Percentiles rank a stretch among this genome's conserved stretches.
Conservation (phyloP, 1,140 invertebrate genomes). For the Danaus plexippus region DNA sequence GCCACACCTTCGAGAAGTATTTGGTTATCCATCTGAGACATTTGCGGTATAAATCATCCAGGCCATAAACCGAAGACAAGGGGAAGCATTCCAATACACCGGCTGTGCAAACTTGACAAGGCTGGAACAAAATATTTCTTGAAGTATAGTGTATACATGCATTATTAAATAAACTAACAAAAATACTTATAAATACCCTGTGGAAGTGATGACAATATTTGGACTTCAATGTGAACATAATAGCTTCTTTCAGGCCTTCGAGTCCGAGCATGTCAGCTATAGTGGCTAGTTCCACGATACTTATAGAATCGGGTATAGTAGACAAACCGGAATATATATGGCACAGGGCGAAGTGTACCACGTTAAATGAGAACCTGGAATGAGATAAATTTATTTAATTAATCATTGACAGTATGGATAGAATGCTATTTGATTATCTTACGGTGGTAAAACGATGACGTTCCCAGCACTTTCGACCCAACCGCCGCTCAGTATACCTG, state of each 20-base stretch:
- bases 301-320: conserved; percentile 86
- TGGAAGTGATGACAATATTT: conserved; percentile 95
- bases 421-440: conserved; percentile 37
- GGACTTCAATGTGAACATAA: conserved; percentile 87
- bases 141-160: neutral
- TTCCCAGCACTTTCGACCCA: conserved; percentile 84
- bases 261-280: conserved; percentile 90
- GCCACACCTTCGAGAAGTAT: conserved; percentile 89
- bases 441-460: conserved; percentile 87
- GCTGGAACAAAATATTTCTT: conserved; percentile 69
- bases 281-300: conserved; percentile 87
- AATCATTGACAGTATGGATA: neutral
- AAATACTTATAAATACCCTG: conserved; percentile 71
- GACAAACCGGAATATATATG: conserved; percentile 93
- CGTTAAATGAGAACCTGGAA: conserved; percentile 82
- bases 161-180: too few species aligned
- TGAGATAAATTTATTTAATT: conserved; percentile 19
- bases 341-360: conserved; percentile 90
- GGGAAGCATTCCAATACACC: conserved; percentile 88
- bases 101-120: conserved; percentile 82
- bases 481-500: conserved; percentile 87
- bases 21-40: conserved; percentile 88
- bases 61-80: conserved; percentile 84
- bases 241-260: conserved; percentile 91
- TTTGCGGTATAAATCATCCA: conserved; percentile 90